Conservation (phyloP, 2,888 invertebrate genomes). For the Alcis repandata region DNA sequence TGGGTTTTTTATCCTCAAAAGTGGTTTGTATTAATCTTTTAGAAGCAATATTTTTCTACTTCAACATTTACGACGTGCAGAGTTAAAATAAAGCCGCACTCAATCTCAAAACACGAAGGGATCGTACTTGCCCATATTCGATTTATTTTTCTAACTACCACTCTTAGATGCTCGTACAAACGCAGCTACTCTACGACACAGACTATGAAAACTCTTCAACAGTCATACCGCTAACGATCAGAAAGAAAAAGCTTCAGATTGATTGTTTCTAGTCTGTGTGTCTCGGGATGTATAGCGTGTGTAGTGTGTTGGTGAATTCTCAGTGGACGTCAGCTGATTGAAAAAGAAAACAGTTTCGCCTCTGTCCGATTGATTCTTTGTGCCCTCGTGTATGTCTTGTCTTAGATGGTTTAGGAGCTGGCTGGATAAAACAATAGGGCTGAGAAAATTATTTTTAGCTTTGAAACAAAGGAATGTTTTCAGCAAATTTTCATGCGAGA, state of each 20-base stretch:
- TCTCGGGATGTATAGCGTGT: constrained; percentile 46
- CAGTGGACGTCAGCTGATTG: constrained; percentile 79
- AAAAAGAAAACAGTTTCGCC: constrained; percentile 83
- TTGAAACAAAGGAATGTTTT: background rate
- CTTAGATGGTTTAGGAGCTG: constrained; percentile 57
- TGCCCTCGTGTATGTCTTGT: constrained; percentile 72
- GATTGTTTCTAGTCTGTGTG: constrained; percentile 57
- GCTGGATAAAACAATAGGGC: background rate
- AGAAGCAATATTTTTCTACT: constrained; percentile 58
- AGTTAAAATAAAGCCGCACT: constrained; percentile 74
- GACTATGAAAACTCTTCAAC: constrained; percentile 38
- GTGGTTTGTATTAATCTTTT: constrained; percentile 49
- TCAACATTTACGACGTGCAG: constrained; percentile 66
- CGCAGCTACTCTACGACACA: constrained; percentile 51
- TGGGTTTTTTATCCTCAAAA: background rate
- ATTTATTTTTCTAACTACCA: constrained; percentile 80
- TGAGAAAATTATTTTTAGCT: background rate
- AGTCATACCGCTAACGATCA: constrained; percentile 14
- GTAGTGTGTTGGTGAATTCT: constrained; percentile 63
- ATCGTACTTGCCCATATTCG: constrained; percentile 73
- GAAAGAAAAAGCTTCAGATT: constrained; percentile 30
- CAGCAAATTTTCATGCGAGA: background rate
- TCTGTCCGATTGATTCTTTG: constrained; percentile 81
- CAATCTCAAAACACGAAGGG: constrained; percentile 67
- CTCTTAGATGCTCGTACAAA: constrained; percentile 55